Evolutionary conservation across 2,797 vertebrate species (phyloP).

Genomic region (Ciconia nigra): DNA sequence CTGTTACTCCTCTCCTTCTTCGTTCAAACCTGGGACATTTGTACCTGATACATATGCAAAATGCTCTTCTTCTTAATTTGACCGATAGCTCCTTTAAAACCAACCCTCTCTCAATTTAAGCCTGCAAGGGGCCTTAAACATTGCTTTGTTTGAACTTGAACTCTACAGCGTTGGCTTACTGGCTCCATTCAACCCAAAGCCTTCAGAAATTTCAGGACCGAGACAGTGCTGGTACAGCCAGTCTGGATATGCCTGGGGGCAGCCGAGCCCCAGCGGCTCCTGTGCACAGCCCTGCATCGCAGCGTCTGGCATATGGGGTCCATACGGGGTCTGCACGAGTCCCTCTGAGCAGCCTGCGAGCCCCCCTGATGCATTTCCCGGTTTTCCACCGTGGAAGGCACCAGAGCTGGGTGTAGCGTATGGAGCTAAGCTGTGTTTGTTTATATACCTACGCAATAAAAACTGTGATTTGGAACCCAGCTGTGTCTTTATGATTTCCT

Average conservation of each 20-base stretch:
- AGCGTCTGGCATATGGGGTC: not conserved
- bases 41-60: not conserved
- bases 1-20: not conserved
- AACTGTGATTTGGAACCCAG: not conserved
- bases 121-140: not conserved
- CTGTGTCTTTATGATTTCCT: not conserved
- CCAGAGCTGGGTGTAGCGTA: not conserved
- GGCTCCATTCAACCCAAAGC: not conserved
- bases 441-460: conserved; percentile 13
- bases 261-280: not conserved
- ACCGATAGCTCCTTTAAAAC: not conserved
- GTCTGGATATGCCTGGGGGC: accelerated
- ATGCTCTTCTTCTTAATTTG: not conserved
- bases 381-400: not conserved
- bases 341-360: not conserved
- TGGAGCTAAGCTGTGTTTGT: not conserved
- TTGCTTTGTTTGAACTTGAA: not conserved
- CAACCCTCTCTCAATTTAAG: not conserved
- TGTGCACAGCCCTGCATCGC: not conserved
- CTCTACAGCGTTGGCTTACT: not conserved
- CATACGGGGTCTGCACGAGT: not conserved
- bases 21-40: not conserved
- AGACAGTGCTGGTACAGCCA: not conserved
- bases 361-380: not conserved
- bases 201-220: not conserved